These are phyloP conservation scores for Mastigias papua DNA, from an alignment of 30 jellyfish, hydroid and myxozoan genomes.

Conservation along the genomic window DNA sequence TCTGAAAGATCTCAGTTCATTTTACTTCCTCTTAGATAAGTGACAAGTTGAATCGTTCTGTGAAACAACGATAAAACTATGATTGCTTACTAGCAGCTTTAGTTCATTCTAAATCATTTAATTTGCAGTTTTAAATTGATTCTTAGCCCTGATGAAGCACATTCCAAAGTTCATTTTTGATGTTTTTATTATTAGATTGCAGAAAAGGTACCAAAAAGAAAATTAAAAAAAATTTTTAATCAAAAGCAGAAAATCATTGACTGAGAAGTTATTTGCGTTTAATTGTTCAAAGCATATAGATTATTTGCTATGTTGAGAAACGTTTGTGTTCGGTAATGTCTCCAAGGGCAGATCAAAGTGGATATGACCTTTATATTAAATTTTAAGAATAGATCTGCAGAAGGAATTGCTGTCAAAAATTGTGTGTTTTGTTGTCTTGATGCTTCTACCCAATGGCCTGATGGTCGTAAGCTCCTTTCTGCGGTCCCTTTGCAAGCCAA, in stretches of 20 bases:
- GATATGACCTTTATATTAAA: conserved; percentile 32
- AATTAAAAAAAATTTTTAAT: not conserved
- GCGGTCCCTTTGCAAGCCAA: no score
- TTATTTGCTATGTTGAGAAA: conserved; percentile 34
- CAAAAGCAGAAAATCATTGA: conserved; percentile 3
- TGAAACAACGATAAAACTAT: conserved; percentile 7
- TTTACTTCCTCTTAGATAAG: not conserved
- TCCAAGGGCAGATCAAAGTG: conserved; percentile 69
- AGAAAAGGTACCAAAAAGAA: not conserved
- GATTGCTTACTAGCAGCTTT: not conserved
- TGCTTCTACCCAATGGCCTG: no score
- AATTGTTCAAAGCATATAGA: conserved; percentile 32
- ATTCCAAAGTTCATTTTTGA: not conserved
- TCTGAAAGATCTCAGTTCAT: not conserved
- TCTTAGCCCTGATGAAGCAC: not conserved
- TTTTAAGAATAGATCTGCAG: conserved; percentile 74
- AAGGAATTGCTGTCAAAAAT: conserved; percentile 59
- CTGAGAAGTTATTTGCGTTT: conserved; percentile 35
- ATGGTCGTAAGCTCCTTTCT: no score
- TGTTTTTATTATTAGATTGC: not conserved
- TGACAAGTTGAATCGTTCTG: conserved; percentile 24
- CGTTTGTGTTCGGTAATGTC: conserved; percentile 36
- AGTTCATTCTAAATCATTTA: conserved; percentile 11
- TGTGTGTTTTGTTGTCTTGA: not conserved
- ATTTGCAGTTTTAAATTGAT: conserved; percentile 3